These are phyloP conservation scores for Melanogrammus aeglefinus DNA, from an alignment of 2,797 vertebrate genomes.

Conservation along the genomic window DNA sequence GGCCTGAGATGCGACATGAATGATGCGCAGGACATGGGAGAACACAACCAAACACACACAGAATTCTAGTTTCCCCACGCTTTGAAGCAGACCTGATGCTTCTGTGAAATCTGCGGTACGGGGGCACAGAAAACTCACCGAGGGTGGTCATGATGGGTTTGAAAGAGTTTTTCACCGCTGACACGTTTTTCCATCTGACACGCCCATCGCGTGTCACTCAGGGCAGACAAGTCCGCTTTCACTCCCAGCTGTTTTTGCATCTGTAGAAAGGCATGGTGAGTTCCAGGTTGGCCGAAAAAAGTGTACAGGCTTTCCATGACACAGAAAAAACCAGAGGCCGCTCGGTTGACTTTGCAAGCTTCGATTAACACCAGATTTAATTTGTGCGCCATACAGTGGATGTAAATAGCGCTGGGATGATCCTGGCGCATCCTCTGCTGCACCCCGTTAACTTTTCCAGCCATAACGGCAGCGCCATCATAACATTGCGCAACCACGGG, in stretches of 20 bases:
- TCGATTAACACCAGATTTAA: slow-evolving; percentile 10
- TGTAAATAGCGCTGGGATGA: slow-evolving; percentile 3
- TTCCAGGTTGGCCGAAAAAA: slow-evolving; percentile 12
- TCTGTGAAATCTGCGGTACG: no score
- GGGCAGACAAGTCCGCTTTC: slow-evolving; percentile 9
- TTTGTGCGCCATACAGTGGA: slow-evolving; percentile 3
- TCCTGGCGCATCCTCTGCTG: slow-evolving; percentile 7
- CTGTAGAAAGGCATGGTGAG: slow-evolving; percentile 12
- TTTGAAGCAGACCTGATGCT: neutral
- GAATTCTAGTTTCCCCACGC: slow-evolving; percentile 6
- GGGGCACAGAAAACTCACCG: no score
- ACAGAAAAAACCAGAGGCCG: slow-evolving; percentile 4
- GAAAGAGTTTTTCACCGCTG: no score
- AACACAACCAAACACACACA: slow-evolving; percentile 13
- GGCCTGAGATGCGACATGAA: slow-evolving; percentile 2
- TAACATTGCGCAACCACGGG: no score
- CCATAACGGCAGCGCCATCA: neutral
- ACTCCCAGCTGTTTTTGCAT: slow-evolving; percentile 14
- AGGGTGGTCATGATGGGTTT: no score
- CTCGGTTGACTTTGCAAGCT: slow-evolving; percentile 14
- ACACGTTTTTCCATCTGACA: no score
- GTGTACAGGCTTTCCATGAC: slow-evolving; percentile 11
- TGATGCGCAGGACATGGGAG: neutral
- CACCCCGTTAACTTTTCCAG: slow-evolving; percentile 7
- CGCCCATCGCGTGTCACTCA: neutral